Percentiles rank a stretch among this genome's conserved stretches.
Conservation (phyloP, 1,140 invertebrate genomes). For the Laupala kohalensis region DNA sequence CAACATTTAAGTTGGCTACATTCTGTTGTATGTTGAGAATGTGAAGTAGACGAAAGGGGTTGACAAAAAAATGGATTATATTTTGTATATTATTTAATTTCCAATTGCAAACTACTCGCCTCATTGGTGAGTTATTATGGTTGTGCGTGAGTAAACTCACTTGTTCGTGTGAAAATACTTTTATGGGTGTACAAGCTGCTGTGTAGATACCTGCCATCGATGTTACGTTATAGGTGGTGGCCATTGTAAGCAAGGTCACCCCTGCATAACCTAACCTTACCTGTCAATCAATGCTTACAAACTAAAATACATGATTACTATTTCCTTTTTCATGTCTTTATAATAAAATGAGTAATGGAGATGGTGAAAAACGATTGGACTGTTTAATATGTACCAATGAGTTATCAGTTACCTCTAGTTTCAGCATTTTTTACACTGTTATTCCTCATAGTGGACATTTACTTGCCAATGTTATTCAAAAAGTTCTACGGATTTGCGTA, state of each 20-base stretch:
- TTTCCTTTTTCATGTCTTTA: background rate
- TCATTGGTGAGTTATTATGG: background rate
- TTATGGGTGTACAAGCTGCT: background rate
- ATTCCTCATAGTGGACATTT: slow-evolving; percentile 21
- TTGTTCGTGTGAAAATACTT: background rate
- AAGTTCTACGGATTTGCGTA: slow-evolving; percentile 17
- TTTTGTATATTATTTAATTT: background rate
- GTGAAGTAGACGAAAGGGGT: slow-evolving; percentile 8
- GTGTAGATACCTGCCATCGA: background rate
- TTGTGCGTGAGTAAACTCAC: background rate
- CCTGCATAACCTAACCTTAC: slow-evolving; percentile 12
- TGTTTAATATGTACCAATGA: slow-evolving; percentile 24
- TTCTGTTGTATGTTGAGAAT: background rate
- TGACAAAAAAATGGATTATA: slow-evolving; percentile 8
- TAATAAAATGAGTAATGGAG: slow-evolving; percentile 11
- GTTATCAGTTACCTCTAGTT: slow-evolving; percentile 18
- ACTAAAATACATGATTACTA: background rate
- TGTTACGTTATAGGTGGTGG: background rate
- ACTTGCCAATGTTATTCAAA: slow-evolving; percentile 22
- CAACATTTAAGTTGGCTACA: slow-evolving; percentile 1
- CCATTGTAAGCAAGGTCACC: slow-evolving; percentile 13
- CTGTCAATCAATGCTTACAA: slow-evolving; percentile 2
- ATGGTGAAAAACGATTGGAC: slow-evolving; percentile 12
- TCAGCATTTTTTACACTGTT: slow-evolving; percentile 25
- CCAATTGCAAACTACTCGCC: background rate